Percentiles rank a stretch among this genome's conserved stretches.
Evolutionary conservation across 2,113 vertebrate genomes (phyloP).

Genomic region (Climacteris rufus): DNA sequence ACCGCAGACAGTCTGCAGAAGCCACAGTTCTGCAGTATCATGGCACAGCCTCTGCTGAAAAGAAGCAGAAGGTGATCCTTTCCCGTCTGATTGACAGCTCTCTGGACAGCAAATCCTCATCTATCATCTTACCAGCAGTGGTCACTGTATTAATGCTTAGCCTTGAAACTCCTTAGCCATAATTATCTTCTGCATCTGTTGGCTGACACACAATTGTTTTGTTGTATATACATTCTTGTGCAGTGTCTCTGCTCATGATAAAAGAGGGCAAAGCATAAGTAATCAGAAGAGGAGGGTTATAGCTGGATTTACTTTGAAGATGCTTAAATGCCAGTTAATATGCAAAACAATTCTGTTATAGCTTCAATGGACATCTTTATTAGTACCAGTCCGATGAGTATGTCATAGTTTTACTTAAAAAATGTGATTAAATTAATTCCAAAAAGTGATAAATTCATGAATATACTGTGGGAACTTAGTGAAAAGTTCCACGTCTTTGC

Average conservation of each 20-base stretch:
- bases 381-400: not conserved
- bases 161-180: not conserved
- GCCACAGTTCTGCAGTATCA: not conserved
- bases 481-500: not conserved
- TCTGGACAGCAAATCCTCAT: not conserved
- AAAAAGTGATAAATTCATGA: not conserved
- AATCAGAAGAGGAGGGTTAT: not conserved
- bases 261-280: not conserved
- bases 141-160: not conserved
- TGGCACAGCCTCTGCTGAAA: not conserved
- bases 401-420: not conserved
- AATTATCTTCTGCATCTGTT: not conserved
- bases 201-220: not conserved
- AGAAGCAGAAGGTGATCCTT: not conserved
- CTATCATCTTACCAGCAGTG: not conserved
- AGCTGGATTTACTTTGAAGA: not conserved
- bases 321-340: not conserved
- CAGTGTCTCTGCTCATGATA: not conserved
- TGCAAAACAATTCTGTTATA: not conserved
- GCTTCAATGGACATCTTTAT: not conserved
- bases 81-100: not conserved
- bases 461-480: not conserved
- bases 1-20: not conserved
- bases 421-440: not conserved
- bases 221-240: not conserved